Evolutionary conservation across 2,113 vertebrate genomes (phyloP), one percentile per base, ranked within the genome.

Genomic region (Ursus arctos): DNA sequence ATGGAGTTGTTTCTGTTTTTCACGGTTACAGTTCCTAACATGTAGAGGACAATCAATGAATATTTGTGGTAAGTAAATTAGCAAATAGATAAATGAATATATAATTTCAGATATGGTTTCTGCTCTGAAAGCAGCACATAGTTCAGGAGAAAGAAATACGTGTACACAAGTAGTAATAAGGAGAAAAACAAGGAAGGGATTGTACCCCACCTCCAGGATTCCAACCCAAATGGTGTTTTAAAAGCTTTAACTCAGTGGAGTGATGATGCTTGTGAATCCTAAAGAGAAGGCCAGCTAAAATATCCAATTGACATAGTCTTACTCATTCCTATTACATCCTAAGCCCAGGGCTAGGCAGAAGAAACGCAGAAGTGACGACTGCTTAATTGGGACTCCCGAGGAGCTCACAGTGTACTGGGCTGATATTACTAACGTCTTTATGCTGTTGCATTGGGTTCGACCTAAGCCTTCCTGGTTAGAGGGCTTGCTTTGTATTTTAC

Each of bases 61-160:
- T 95, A 79, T 69, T 94, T 88, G 33, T 33, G 63, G 36, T 85
- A 57, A 57, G 24, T 51, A 94, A 94, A 81, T 77, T 36, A 71
- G 5, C 12, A 24, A 72, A 6, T 57, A 63, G 83, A 83, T 43
- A 95, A 67, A 53, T 74, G 43, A 53, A 81, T 96, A 84, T 53
- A 72, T 94, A 91, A 88, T 82, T 84, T 67, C 90, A 87, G 40
- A 33, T 40, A 26, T 61, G 7, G 1, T 88, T 94, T 82, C 89
- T 61, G 1, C 36, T 77, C 24, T 72, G 40, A 88, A 92, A 94
- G 36, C 36, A 87, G 15, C 2, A 40, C 33, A 15, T 7, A 40
- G 47, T 40, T 81, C n/a, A 79, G 21, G 36, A 15, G 18, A 69
- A 71, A 36, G 10, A 59, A 67, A 61, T 15, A 22, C 2, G 10